Evolutionary conservation across 2,888 invertebrate genomes (phyloP), one percentile per base, ranked within the genome.

Genomic region (Chymomyza caudatula): DNA sequence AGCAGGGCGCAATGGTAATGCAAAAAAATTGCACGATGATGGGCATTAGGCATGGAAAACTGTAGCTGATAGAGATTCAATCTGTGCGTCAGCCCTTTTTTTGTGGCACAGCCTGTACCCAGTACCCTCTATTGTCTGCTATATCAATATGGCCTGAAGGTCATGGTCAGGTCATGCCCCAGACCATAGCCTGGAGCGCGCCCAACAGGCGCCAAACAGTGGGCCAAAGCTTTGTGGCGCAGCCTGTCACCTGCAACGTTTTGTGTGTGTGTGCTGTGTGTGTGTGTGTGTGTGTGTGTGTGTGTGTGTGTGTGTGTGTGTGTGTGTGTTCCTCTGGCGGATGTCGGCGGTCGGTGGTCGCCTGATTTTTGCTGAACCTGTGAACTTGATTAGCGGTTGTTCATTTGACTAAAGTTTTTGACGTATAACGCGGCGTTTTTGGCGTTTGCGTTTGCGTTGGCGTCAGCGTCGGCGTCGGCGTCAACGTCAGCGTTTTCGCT

Each of bases 381-480:
- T 82, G 84, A 81, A 83, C 85, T 88, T 88, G 88, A 88, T 88
- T 88, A 88, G 88, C 88, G 88, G 88, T 88, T 87, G 78, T 78
- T 77, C 77, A 73, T 81, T 75, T 84, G 77, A 76, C 83, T 78
- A 80, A 69, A 76, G 76, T 74, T 86, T 77, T 76, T 79, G 82
- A 83, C 76, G 72, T 77, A 73, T 76, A 73, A 69, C 60, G 53
- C 53, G 23, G 47, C 25, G 20, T n/a, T 22, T n/a, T 6, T n/a
- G 4, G 53, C 60, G 19, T 51, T n/a, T 73, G 65, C 65, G 57
- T 73, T 73, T 66, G 61, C 62, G 37, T 25, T 25, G 8, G 49
- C 19, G 6, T 29, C 37, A 15, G 44, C 29, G 2, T 37, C 8
- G 6, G 49, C 49, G 20, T 20, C 49, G 8, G 17, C 20, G 49